Evolutionary conservation across 2,888 invertebrate genomes (phyloP).

Genomic region (Phorcus lineatus): DNA sequence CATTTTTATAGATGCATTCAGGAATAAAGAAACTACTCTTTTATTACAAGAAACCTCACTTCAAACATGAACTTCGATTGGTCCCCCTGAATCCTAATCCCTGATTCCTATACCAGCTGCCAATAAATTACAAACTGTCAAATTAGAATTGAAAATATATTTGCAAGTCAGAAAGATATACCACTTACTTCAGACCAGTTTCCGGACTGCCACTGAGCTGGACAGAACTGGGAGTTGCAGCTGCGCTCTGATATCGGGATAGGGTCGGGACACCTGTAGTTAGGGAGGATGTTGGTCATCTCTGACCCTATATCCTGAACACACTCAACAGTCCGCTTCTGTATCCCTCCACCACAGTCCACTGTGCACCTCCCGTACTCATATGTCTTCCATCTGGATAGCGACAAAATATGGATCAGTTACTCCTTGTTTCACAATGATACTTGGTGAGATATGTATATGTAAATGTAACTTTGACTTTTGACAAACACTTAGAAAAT

Average conservation of each 20-base stretch:
- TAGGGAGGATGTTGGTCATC: constrained; percentile 92
- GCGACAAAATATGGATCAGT: not conserved
- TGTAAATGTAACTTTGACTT: no score
- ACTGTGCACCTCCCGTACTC: constrained; percentile 91
- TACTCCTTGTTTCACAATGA: not conserved
- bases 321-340: constrained; percentile 88
- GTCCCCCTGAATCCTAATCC: no score
- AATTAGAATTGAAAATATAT: no score
- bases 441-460: not conserved
- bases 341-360: constrained; percentile 90
- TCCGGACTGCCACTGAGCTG: constrained; percentile 89
- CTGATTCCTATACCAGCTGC: no score
- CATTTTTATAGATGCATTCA: no score
- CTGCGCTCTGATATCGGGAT: constrained; percentile 90
- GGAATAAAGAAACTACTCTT: no score
- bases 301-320: constrained; percentile 84
- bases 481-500: no score
- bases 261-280: constrained; percentile 93
- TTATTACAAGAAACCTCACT: no score
- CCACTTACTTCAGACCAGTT: constrained; percentile 93
- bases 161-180: no score
- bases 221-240: constrained; percentile 93
- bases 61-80: no score
- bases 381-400: constrained; percentile 87
- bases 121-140: no score